phyloP scores from a whole-genome alignment of 35 echinoderm and acorn worm genomes.

The Apostichopus parvimensis region DNA sequence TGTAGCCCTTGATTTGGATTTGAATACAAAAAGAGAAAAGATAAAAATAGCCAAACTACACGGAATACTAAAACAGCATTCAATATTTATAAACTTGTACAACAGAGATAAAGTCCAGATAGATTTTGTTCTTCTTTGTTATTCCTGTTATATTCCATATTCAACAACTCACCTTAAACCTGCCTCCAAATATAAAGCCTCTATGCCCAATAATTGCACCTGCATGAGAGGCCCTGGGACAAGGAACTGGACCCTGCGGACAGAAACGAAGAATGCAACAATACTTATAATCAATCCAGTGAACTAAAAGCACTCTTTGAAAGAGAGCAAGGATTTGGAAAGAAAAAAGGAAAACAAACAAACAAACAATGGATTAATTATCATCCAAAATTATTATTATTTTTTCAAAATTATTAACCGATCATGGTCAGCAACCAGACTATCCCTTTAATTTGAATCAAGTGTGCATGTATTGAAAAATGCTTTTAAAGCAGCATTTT shows the following conservation, averaged over 20 bases:
- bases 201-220: constrained; percentile 48
- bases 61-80: no score
- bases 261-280: neutral
- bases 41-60: neutral
- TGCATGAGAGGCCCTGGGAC: constrained; percentile 62
- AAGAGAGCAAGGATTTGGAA: neutral
- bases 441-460: no score
- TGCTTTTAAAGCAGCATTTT: no score
- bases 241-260: constrained; percentile 41
- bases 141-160: no score
- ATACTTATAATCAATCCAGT: neutral
- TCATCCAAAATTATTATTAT: neutral
- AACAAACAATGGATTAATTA: neutral
- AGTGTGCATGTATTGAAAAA: no score
- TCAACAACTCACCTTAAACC: constrained; percentile 29
- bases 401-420: neutral
- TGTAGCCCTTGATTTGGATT: no score
- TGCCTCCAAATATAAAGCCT: constrained; percentile 66
- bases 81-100: no score
- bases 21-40: no score
- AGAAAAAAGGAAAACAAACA: neutral
- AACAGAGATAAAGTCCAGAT: no score
- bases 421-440: no score
- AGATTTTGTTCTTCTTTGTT: no score
- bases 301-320: neutral